Percentiles rank a stretch among this genome's conserved stretches.
These are phyloP conservation scores for Pteronura brasiliensis DNA, from an alignment of 2,113 vertebrate species.

Conservation along the genomic window DNA sequence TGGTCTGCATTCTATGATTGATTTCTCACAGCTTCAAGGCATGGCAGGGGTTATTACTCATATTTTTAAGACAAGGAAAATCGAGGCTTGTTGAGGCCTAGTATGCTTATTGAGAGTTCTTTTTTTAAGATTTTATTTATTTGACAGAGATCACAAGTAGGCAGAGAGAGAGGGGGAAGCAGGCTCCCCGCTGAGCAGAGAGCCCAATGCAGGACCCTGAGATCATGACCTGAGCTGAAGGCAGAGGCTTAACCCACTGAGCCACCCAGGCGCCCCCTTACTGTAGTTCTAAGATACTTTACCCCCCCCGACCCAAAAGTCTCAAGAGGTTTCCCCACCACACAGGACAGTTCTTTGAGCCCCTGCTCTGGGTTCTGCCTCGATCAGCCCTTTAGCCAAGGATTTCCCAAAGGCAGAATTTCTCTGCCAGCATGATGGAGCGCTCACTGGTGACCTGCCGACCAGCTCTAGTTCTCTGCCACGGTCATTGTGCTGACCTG, in stretches of 20 bases:
- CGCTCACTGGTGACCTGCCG: background rate
- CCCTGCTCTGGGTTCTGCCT: background rate
- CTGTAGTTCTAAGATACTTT: background rate
- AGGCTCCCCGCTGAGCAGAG: too few species aligned
- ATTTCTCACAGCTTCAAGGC: background rate
- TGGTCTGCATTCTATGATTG: background rate
- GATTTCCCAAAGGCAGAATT: background rate
- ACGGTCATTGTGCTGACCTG: background rate
- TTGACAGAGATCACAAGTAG: too few species aligned
- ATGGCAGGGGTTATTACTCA: background rate
- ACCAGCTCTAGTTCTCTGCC: background rate
- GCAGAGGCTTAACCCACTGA: too few species aligned
- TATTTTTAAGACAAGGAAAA: background rate
- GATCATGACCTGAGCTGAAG: too few species aligned
- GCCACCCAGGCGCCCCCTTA: background rate
- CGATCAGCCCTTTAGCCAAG: background rate
- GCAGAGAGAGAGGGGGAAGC: too few species aligned
- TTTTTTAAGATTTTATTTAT: too few species aligned
- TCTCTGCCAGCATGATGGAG: background rate
- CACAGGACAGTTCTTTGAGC: background rate
- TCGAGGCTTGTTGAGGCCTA: background rate
- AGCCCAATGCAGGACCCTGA: too few species aligned
- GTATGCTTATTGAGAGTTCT: background rate
- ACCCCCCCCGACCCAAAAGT: accelerated
- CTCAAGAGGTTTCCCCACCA: background rate